These are phyloP conservation scores for Oscheius sp. DNA, from an alignment of 1,140 invertebrate genomes.

Conservation along the genomic window DNA sequence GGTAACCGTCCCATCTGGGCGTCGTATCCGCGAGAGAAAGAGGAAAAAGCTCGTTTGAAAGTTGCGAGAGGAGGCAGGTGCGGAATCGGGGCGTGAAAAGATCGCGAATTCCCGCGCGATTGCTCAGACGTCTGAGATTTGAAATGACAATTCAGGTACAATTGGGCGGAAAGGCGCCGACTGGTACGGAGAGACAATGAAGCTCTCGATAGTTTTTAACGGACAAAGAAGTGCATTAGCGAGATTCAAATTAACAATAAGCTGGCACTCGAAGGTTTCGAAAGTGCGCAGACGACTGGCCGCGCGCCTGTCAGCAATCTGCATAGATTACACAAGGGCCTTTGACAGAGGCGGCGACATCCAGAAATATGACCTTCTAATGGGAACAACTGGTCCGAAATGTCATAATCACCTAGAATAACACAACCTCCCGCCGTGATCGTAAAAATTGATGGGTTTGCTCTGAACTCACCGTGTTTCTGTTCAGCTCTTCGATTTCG, in stretches of 20 bases:
- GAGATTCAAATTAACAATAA: too few species aligned
- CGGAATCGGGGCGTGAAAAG: too few species aligned
- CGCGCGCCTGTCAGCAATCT: slow-evolving; percentile 3
- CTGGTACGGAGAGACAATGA: too few species aligned
- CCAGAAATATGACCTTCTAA: not conserved
- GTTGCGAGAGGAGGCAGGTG: not conserved
- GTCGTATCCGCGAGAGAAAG: not conserved
- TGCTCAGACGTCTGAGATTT: too few species aligned
- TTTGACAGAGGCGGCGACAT: not conserved
- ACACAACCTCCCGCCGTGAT: not conserved
- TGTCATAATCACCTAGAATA: not conserved
- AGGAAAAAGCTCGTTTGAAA: not conserved
- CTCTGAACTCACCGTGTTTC: slow-evolving; percentile 31
- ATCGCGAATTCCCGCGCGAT: too few species aligned
- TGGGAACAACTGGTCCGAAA: not conserved
- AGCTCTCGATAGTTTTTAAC: too few species aligned
- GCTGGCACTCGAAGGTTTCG: too few species aligned
- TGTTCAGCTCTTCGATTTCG: slow-evolving; percentile 39
- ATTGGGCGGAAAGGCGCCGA: too few species aligned
- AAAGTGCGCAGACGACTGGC: too few species aligned
- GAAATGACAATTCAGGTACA: too few species aligned
- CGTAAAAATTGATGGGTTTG: not conserved
- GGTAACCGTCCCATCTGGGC: slow-evolving; percentile 4
- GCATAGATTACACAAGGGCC: slow-evolving; percentile 1
- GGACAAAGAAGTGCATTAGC: too few species aligned